Base-by-base conservation (phyloP, 2,888 invertebrate genomes). In the Polydrusus tereticollis region DNA sequence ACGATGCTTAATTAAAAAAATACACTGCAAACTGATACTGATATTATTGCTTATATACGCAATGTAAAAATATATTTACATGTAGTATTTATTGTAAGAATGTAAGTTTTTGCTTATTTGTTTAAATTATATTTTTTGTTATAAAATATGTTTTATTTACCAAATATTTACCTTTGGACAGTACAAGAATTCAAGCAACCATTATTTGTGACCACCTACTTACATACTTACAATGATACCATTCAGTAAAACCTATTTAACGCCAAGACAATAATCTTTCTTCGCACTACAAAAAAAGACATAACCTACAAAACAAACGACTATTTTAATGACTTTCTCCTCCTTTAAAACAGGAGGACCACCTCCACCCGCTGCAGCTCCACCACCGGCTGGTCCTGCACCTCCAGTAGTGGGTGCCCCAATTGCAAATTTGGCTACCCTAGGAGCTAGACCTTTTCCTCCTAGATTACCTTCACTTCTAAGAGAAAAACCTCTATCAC, bases 211-310 rank as follows among this genome's bases (percentile, higher is more conserved):
- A 47, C 41, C 63, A 72, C 68, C 45, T 69, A 73, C 73, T 73
- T 73, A 69, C 73, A 69, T 69, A 73, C 69, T 73, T 73, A 73
- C 73, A 47, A 18, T 45, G 52, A 52, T 59, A 62, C 50, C 23
- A 18, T 21, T 20, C 29, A 29, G 21, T 36, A 23, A 14, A 12
- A n/a, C 21, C n/a, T 68, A n/a, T 12, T 20, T n/a, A 21, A 57
- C 55, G 7, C 26, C n/a, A 47, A 2, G 12, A 65, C 14, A 7
- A 20, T 29, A 6, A 18, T 47, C 16, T 26, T 23, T 12, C 33
- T 29, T 14, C 12, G 23, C 21, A 47, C 0, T 21, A 12, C 23
- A 26, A 7, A 26, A 50, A n/a, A 14, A 14, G 20, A 50, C 50
- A 26, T 10, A 14, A 58, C 58, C n/a, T n/a, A 59, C 59, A 14